Percentiles rank a stretch among this genome's conserved stretches.
Conservation (phyloP, 2,113 vertebrate species). For the Physeter macrocephalus region DNA sequence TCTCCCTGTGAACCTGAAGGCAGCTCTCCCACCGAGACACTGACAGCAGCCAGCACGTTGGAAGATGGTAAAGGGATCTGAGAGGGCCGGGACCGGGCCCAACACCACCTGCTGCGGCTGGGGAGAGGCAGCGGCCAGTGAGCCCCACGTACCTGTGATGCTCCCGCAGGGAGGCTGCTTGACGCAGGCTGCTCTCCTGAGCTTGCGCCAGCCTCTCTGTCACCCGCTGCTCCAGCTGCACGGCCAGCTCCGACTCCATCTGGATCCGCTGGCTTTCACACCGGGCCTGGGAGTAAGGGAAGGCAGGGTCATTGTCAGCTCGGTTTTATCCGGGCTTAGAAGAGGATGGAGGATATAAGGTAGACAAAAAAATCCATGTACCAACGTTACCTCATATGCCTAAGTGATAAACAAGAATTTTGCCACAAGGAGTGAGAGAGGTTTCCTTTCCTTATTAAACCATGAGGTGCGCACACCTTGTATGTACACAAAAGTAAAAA, state of each 20-base stretch:
- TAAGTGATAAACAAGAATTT: neutral
- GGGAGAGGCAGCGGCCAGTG: neutral
- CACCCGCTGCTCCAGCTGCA: conserved; percentile 80
- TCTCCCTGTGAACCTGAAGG: neutral
- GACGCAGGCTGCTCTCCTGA: conserved; percentile 78
- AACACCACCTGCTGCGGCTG: neutral
- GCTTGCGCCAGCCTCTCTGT: conserved; percentile 72
- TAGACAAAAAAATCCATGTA: neutral
- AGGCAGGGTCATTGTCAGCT: neutral
- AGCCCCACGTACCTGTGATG: conserved; percentile 79
- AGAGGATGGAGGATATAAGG: neutral
- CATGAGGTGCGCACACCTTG: neutral
- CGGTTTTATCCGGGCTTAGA: neutral
- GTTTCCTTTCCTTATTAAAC: neutral
- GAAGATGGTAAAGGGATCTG: neutral
- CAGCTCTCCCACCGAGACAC: neutral
- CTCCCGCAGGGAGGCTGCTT: conserved; percentile 74
- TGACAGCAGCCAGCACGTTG: neutral
- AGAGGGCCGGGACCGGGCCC: neutral
- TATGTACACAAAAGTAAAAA: neutral
- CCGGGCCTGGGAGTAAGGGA: conserved; percentile 69
- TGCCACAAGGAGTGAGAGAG: neutral
- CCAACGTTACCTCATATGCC: neutral
- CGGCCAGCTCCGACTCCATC: conserved; percentile 80
- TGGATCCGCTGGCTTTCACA: conserved; percentile 81